Conservation (phyloP, 64 coral and sea anemone genomes). For the Montipora sp. region DNA sequence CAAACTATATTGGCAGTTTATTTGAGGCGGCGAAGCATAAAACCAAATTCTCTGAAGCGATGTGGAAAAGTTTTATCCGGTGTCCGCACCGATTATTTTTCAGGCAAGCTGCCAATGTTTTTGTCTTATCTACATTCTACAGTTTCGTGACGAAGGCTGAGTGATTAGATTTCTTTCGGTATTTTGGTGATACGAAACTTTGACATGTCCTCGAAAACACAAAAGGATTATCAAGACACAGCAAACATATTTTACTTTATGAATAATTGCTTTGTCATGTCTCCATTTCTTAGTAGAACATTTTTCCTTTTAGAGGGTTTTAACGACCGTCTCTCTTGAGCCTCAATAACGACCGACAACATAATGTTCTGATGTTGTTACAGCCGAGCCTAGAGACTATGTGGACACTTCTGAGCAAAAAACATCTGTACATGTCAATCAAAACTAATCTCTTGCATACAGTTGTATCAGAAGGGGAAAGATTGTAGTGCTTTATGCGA, state of each 20-base stretch:
- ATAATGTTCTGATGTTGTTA: background rate
- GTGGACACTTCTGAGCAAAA: background rate
- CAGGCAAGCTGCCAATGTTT: background rate
- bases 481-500: background rate
- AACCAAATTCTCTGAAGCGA: background rate
- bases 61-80: background rate
- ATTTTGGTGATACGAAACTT: background rate
- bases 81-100: background rate
- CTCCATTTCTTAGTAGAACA: no score
- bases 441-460: background rate
- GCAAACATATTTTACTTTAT: background rate
- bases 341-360: background rate
- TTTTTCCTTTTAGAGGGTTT: background rate
- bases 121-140: constrained; percentile 35
- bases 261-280: no score
- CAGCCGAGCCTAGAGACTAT: background rate
- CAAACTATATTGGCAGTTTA: background rate
- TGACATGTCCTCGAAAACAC: background rate
- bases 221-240: constrained; percentile 16
- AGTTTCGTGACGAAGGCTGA: background rate
- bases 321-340: background rate
- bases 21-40: background rate
- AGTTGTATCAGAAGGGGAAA: no score
- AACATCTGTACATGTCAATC: background rate
- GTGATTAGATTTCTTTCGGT: constrained; percentile 9